phyloP scores from a whole-genome alignment of 2,797 vertebrate species.

The Tragelaphus eurycerus region DNA sequence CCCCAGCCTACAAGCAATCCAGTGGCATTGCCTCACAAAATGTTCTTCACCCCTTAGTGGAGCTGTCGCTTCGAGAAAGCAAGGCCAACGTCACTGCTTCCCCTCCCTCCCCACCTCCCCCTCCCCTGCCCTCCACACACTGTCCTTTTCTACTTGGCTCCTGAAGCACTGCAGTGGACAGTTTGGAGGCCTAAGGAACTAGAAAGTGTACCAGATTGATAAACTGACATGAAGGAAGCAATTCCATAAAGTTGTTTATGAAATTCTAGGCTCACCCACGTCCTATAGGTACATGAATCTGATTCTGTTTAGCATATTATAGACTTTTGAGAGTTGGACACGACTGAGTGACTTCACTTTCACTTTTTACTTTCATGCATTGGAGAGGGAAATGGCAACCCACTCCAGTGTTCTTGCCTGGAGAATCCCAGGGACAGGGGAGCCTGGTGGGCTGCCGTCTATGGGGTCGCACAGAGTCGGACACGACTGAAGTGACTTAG shows the following conservation, averaged over 20 bases:
- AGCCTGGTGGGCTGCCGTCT: too few species aligned
- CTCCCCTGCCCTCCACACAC: not conserved
- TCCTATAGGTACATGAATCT: not conserved
- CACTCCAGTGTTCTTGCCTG: too few species aligned
- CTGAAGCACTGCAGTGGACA: not conserved
- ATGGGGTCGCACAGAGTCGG: too few species aligned
- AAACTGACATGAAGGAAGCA: not conserved
- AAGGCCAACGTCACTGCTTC: not conserved
- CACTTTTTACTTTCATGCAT: too few species aligned
- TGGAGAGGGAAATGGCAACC: too few species aligned
- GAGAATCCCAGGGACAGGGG: too few species aligned
- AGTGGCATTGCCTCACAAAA: not conserved
- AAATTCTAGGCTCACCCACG: not conserved
- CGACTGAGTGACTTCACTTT: too few species aligned
- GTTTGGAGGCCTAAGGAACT: not conserved
- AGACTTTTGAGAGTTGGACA: not conserved
- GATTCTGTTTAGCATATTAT: not conserved
- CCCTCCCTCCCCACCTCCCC: accelerated
- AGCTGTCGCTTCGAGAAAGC: not conserved
- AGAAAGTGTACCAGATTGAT: not conserved
- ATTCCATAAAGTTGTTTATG: not conserved
- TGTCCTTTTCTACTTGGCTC: not conserved
- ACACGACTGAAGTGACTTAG: too few species aligned
- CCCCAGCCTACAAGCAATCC: not conserved
- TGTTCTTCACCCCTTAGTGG: not conserved